Evolutionary conservation across 2,888 invertebrate species (phyloP).

Genomic region (Microctonus hyperodae): DNA sequence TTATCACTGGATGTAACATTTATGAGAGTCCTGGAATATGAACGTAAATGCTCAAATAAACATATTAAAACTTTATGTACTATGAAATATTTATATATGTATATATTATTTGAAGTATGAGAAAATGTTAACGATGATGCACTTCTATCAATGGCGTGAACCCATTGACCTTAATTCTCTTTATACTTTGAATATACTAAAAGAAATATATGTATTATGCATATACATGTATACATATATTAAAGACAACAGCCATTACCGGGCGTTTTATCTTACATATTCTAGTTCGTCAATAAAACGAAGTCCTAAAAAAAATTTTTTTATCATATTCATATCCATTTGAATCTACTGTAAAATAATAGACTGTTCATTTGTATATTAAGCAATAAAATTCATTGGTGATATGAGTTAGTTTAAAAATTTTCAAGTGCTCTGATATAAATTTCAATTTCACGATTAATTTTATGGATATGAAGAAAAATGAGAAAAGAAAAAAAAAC

Average conservation of each 20-base stretch:
- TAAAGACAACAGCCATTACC: not conserved
- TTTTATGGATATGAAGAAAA: too few relatives aligned
- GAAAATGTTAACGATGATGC: not conserved
- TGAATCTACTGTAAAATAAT: too few relatives aligned
- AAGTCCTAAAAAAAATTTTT: not conserved
- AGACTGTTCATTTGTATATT: not conserved
- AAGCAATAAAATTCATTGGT: not conserved
- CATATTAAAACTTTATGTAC: not conserved
- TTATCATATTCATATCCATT: not conserved
- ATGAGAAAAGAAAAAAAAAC: not conserved
- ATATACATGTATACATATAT: not conserved
- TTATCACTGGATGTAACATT: not conserved
- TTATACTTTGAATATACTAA: not conserved
- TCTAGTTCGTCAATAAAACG: slow-evolving; percentile 7
- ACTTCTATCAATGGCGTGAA: not conserved
- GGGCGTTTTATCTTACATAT: not conserved
- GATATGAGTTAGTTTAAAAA: not conserved
- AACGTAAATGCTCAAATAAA: not conserved
- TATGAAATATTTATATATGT: not conserved
- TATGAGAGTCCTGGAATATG: not conserved
- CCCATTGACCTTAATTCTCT: slow-evolving; percentile 1
- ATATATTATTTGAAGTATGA: not conserved
- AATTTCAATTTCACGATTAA: not conserved
- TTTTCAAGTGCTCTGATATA: not conserved
- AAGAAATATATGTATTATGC: not conserved